Percentiles rank a stretch among this genome's conserved stretches.
Evolutionary conservation across 2,888 invertebrate genomes (phyloP).

Genomic region (Kryphioiulus occultus): DNA sequence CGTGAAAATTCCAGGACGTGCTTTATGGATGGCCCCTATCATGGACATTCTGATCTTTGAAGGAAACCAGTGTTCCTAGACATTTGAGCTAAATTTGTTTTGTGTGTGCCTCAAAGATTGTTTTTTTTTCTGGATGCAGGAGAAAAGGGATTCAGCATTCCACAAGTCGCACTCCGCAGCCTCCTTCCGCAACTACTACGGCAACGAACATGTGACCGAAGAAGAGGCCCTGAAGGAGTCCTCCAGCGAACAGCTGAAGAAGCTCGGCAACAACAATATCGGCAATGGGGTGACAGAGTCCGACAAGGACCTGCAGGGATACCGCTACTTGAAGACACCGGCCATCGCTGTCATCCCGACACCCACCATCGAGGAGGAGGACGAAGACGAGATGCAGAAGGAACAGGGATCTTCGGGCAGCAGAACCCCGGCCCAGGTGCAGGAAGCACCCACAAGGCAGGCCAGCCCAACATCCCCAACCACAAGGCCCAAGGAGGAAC

Average conservation of each 20-base stretch:
- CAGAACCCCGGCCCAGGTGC: neutral
- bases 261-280: neutral
- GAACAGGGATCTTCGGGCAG: neutral
- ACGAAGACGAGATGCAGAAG: neutral
- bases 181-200: slow-evolving; percentile 27
- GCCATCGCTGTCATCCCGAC: slow-evolving; percentile 29
- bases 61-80: too few relatives aligned
- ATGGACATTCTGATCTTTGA: too few relatives aligned
- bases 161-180: slow-evolving; percentile 35
- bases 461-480: neutral
- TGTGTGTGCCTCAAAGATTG: too few relatives aligned
- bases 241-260: slow-evolving; percentile 61
- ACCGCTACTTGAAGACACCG: neutral
- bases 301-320: neutral
- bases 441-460: neutral
- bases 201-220: neutral
- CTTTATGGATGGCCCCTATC: too few relatives aligned
- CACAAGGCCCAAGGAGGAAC: neutral
- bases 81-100: too few relatives aligned
- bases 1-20: too few relatives aligned
- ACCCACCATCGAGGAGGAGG: slow-evolving; percentile 41
- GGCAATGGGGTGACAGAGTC: neutral
- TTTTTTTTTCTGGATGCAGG: neutral
- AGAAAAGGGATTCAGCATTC: neutral
- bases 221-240: slow-evolving; percentile 55